Evolutionary conservation across 2,113 vertebrate species (phyloP).

Genomic region (Columbina picui): DNA sequence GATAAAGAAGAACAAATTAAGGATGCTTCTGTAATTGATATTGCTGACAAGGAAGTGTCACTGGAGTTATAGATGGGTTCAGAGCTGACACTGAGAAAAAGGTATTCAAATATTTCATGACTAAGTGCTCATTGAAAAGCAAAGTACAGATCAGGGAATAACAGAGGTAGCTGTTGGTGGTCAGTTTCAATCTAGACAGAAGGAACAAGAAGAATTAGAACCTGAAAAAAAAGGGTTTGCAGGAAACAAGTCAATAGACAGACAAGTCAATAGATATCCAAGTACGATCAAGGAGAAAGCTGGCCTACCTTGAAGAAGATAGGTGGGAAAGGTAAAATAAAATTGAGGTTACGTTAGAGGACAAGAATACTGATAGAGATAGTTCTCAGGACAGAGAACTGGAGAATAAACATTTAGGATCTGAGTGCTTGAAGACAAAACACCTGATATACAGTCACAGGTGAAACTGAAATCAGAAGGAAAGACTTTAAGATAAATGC

Average conservation of each 20-base stretch:
- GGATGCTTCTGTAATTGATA: conserved; percentile 35
- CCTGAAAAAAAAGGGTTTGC: neutral
- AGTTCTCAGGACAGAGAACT: neutral
- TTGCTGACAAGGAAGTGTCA: conserved; percentile 19
- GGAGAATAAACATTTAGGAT: neutral
- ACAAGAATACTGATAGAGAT: neutral
- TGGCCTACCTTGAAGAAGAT: neutral
- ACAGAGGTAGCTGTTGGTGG: conserved; percentile 18
- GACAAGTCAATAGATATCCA: neutral
- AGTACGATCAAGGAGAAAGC: conserved; percentile 14
- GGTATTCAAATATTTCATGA: conserved; percentile 19
- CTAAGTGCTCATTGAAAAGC: conserved; percentile 21
- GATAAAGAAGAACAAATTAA: conserved; percentile 46
- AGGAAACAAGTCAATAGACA: conserved; percentile 1
- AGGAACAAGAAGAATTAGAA: neutral
- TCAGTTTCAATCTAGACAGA: conserved; percentile 31
- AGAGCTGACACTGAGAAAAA: conserved; percentile 15
- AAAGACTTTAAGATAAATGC: neutral
- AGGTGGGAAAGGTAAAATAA: neutral
- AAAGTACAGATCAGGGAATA: neutral
- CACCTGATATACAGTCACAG: neutral
- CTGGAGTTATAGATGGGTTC: conserved; percentile 17
- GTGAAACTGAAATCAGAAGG: neutral
- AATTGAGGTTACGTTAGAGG: neutral
- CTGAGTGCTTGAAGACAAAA: neutral